Conservation (phyloP, 2,113 vertebrate species). For the Ptychochromis oligacanthus region DNA sequence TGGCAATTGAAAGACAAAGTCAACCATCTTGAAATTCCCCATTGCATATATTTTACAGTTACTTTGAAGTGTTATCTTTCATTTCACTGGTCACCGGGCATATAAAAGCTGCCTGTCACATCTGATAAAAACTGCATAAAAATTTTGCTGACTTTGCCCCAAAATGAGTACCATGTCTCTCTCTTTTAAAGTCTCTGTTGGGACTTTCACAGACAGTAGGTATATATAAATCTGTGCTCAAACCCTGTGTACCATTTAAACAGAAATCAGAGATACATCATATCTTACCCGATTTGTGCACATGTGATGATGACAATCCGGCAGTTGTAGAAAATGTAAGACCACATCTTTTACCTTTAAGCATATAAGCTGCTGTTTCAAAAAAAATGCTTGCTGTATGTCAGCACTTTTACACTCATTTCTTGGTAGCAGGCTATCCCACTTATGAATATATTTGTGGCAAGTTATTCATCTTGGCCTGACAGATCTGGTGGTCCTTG, state of each 20-base stretch:
- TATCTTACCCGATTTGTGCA: no score
- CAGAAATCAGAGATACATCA: no score
- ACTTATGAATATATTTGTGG: neutral
- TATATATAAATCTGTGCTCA: no score
- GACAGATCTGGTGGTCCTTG: neutral
- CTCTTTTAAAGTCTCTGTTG: neutral
- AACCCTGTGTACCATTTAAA: no score
- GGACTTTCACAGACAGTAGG: neutral
- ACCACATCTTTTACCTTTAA: no score
- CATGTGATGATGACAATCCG: no score
- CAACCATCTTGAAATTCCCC: neutral
- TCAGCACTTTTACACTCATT: neutral
- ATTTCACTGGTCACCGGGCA: neutral
- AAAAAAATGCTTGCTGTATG: neutral
- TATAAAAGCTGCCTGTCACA: neutral
- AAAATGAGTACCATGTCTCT: neutral
- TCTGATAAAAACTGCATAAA: neutral
- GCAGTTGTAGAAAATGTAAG: no score
- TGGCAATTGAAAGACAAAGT: neutral
- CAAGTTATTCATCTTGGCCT: slow-evolving; percentile 4
- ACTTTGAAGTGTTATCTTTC: neutral
- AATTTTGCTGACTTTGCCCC: neutral
- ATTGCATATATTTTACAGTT: neutral
- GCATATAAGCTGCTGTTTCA: no score
- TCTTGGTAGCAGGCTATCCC: neutral